A percentile compares a stretch with the other conserved stretches of the same genome.
phyloP scores from a whole-genome alignment of 2,113 vertebrate genomes.

The Gadus chalcogrammus region DNA sequence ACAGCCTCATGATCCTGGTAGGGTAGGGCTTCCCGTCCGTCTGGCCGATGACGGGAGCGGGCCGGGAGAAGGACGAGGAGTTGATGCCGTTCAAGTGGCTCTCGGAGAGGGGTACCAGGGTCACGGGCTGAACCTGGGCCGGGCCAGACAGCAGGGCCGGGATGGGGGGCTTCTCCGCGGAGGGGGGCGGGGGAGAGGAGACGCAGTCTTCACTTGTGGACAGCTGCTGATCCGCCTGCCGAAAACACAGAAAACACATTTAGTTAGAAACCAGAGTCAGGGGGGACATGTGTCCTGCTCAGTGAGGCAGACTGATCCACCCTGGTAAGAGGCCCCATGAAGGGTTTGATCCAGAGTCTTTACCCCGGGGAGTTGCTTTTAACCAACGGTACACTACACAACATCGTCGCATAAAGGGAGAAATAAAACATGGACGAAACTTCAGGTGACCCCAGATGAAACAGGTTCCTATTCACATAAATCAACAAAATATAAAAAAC shows the following conservation, averaged over 20 bases:
- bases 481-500: no score
- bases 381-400: no score
- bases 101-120: conserved; percentile 60
- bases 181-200: conserved; percentile 27
- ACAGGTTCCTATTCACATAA: no score
- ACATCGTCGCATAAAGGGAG: no score
- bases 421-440: no score
- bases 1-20: conserved; percentile 82
- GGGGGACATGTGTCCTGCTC: not conserved
- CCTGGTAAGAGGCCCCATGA: not conserved
- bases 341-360: not conserved
- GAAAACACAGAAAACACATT: conserved; percentile 42
- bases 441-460: no score
- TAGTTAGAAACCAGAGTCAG: not conserved
- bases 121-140: conserved; percentile 72
- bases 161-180: conserved; percentile 43
- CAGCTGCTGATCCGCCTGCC: conserved; percentile 68
- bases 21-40: conserved; percentile 74
- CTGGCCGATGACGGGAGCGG: conserved; percentile 56
- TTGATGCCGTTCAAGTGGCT: conserved; percentile 64
- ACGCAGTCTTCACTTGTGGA: conserved; percentile 56
- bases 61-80: conserved; percentile 50
- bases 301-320: not conserved
- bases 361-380: no score
- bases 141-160: conserved; percentile 45